Evolutionary conservation across 2,888 invertebrate genomes (phyloP).

Genomic region (Lycocerus yunnanus): DNA sequence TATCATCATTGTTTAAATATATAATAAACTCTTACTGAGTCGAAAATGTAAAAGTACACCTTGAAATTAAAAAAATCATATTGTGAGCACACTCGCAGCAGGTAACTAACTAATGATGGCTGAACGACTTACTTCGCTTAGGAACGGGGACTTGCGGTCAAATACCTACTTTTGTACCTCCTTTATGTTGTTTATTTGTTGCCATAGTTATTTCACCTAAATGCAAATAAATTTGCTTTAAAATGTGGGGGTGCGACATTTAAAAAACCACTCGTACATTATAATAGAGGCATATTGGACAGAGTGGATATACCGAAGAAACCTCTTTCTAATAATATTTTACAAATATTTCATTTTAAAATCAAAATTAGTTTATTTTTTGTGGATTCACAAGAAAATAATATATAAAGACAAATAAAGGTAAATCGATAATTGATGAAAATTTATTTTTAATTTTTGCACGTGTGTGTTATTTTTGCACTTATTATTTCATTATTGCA

Average conservation of each 20-base stretch:
- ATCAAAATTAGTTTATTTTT: neutral
- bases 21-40: neutral
- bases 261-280: neutral
- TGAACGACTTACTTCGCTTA: neutral
- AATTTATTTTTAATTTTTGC: neutral
- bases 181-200: slow-evolving; percentile 43
- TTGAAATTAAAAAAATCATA: neutral
- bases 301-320: neutral
- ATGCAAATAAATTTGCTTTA: slow-evolving; percentile 27
- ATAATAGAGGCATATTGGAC: too few species aligned
- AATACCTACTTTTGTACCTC: slow-evolving; percentile 35
- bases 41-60: neutral
- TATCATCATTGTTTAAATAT: neutral
- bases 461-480: neutral
- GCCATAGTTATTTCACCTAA: slow-evolving; percentile 39
- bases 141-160: slow-evolving; percentile 31
- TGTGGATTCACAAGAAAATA: neutral
- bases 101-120: neutral
- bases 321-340: neutral
- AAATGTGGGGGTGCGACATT: slow-evolving; percentile 22
- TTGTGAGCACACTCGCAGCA: neutral
- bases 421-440: neutral
- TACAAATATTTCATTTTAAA: neutral
- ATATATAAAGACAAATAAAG: neutral
- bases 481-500: neutral